These are phyloP conservation scores for Boloria selene DNA, from an alignment of 2,888 invertebrate genomes.

Conservation along the genomic window DNA sequence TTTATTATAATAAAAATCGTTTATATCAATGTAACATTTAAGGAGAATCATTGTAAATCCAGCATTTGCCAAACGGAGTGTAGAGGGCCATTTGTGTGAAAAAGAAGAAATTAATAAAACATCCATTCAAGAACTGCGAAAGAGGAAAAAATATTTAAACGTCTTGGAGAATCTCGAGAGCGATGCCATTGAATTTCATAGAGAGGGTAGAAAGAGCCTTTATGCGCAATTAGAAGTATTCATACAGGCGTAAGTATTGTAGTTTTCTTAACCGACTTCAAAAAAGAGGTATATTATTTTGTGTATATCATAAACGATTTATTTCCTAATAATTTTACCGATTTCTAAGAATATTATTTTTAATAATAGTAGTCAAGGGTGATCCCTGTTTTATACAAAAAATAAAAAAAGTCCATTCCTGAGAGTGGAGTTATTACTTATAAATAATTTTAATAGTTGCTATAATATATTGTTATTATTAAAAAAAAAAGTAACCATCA, in stretches of 20 bases:
- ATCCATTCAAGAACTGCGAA: slow-evolving; percentile 63
- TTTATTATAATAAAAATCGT: no score
- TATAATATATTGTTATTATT: no score
- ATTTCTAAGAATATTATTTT: no score
- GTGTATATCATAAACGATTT: no score
- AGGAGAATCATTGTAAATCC: slow-evolving; percentile 72
- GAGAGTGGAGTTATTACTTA: no score
- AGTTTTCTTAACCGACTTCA: background rate
- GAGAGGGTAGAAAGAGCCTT: slow-evolving; percentile 83
- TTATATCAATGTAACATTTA: slow-evolving; percentile 27
- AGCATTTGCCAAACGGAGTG: slow-evolving; percentile 74
- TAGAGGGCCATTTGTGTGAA: slow-evolving; percentile 43
- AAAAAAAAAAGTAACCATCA: no score
- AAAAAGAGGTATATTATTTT: background rate
- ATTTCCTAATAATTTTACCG: no score
- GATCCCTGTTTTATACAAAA: no score
- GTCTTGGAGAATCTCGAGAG: slow-evolving; percentile 56
- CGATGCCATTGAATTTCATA: slow-evolving; percentile 76
- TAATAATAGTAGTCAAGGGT: no score
- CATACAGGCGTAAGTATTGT: slow-evolving; percentile 82
- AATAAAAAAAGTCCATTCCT: no score
- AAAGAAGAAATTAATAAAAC: slow-evolving; percentile 25
- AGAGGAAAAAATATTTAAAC: slow-evolving; percentile 52
- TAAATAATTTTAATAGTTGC: no score
- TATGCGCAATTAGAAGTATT: slow-evolving; percentile 85